Evolutionary conservation across 2,888 invertebrate genomes (phyloP).

Genomic region (Vandiemenella viatica): DNA sequence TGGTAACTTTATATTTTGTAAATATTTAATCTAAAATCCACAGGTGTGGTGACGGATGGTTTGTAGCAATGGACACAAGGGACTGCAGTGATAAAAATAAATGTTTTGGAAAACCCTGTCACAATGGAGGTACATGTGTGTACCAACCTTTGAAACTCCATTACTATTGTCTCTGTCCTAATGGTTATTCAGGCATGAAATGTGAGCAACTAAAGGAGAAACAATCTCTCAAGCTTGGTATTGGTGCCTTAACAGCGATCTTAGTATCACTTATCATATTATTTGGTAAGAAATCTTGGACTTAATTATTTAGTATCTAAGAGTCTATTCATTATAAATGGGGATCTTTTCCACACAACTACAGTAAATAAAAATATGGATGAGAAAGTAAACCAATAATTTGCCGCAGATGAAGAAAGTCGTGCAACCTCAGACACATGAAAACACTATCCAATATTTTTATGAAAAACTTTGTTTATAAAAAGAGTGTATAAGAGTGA

Average conservation of each 20-base stretch:
- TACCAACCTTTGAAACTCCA: slow-evolving; percentile 27
- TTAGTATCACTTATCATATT: slow-evolving; percentile 36
- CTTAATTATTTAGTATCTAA: too few relatives aligned
- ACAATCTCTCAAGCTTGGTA: slow-evolving; percentile 33
- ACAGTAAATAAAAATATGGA: too few relatives aligned
- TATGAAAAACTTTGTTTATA: too few relatives aligned
- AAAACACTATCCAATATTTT: too few relatives aligned
- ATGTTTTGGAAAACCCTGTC: slow-evolving; percentile 29
- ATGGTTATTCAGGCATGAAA: slow-evolving; percentile 27
- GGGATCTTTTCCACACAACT: too few relatives aligned
- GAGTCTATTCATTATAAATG: too few relatives aligned
- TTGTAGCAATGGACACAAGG: slow-evolving; percentile 25
- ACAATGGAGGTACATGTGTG: slow-evolving; percentile 29
- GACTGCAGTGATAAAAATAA: slow-evolving; percentile 31
- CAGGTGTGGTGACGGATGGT: slow-evolving; percentile 29
- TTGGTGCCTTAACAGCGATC: slow-evolving; percentile 39
- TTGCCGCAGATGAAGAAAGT: too few relatives aligned
- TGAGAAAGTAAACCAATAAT: too few relatives aligned
- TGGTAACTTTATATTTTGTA: too few relatives aligned
- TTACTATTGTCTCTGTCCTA: slow-evolving; percentile 28
- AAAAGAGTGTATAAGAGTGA: too few relatives aligned
- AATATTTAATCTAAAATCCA: too few relatives aligned
- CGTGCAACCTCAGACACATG: too few relatives aligned
- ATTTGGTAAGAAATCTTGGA: slow-evolving; percentile 30
- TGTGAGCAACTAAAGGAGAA: slow-evolving; percentile 32